Percentiles rank a stretch among this genome's conserved stretches.
phyloP scores from a whole-genome alignment of 2,888 invertebrate species.

The Eurytoma californica region DNA sequence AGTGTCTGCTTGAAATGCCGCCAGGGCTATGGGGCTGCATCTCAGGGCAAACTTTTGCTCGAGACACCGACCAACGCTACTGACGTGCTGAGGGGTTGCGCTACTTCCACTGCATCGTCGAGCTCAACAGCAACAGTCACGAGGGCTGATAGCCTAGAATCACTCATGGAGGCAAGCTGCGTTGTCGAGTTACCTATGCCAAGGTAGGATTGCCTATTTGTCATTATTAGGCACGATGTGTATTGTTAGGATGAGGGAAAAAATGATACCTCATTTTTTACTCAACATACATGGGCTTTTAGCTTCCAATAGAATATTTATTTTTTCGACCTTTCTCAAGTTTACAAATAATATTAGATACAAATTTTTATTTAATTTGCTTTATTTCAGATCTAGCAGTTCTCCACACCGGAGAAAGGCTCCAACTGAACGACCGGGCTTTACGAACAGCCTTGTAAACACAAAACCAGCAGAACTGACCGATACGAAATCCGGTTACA shows the following conservation, averaged over 20 bases:
- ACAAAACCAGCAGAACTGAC: constrained; percentile 21
- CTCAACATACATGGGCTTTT: no score
- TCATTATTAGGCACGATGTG: background rate
- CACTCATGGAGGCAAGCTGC: constrained; percentile 69
- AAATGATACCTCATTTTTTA: no score
- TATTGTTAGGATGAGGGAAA: background rate
- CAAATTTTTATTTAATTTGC: no score
- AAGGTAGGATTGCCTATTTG: constrained; percentile 69
- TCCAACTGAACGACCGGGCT: constrained; percentile 63
- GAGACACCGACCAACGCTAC: constrained; percentile 89
- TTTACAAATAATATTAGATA: no score
- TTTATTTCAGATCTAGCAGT: constrained; percentile 64
- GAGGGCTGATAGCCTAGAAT: constrained; percentile 68
- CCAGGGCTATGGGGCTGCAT: constrained; percentile 58
- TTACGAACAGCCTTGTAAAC: constrained; percentile 66
- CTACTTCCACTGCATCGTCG: constrained; percentile 56
- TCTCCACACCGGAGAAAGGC: constrained; percentile 54
- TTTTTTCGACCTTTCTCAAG: no score
- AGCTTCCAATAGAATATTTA: no score
- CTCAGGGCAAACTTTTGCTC: constrained; percentile 71
- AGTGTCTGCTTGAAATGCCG: constrained; percentile 68
- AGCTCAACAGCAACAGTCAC: constrained; percentile 56
- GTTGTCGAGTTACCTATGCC: constrained; percentile 80
- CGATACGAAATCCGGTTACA: constrained; percentile 61
- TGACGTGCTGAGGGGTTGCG: constrained; percentile 77